Evolutionary conservation across 2,113 vertebrate genomes (phyloP), one percentile per base, ranked within the genome.

Genomic region (Nothoprocta perdicaria): DNA sequence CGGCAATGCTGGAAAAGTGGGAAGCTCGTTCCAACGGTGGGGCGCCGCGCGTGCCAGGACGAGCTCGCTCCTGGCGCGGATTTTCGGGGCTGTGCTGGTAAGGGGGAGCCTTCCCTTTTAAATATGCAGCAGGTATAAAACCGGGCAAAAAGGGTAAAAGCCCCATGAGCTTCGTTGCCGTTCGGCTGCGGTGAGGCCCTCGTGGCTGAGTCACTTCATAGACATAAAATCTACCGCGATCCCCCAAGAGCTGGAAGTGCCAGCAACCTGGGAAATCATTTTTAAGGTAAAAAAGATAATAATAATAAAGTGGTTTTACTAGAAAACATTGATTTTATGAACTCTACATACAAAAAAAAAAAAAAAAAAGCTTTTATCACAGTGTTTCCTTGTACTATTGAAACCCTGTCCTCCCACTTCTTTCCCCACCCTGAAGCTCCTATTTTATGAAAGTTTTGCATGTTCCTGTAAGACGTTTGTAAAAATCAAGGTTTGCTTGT

Each of bases 91-190:
- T 78, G 21, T 85, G 66, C 73, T 79, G 82, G 62, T 93, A 91
- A 89, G 66, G 92, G 83, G 78, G 80, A 93, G 82, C 73, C 84
- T 93, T 92, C 92, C 43, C 77, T 96, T 95, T 94, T 75, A 91
- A 69, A 8, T 91, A 89, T 80, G 89, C 88, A 91, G 89, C 80
- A 63, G 38, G 88, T 86, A 67, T 89, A 2, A 61, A 94, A 86
- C 15, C 14, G 16, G 12, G 50, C 21, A 24, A 53, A 14, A 17
- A 48, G n/a, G n/a, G 12, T 41, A 41, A 87, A 79, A 90, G 80
- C 89, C 85, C 68, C 65, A 41, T 88, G 80, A 91, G 80, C 80
- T 66, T 88, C 1, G 3, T 93, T 89, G 82, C 88, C 90, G 86
- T 93, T 91, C 89, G 84, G 65, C 84, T 91, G 91, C 86, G 55